phyloP scores from a whole-genome alignment of 2,888 invertebrate species.

The Amiota mariae region DNA sequence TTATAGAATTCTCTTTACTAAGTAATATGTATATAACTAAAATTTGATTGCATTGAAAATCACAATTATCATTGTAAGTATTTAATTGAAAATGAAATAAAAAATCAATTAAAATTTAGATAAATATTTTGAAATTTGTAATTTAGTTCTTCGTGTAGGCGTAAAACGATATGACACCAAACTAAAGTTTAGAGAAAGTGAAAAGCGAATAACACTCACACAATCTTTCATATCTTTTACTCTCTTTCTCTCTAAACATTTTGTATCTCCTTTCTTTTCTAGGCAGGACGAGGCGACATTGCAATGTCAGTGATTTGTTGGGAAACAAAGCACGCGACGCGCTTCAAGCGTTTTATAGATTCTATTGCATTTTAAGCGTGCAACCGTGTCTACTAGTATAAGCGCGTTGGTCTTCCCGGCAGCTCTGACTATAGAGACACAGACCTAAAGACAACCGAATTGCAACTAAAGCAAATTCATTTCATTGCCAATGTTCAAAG shows the following conservation, averaged over 20 bases:
- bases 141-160: conserved; percentile 33
- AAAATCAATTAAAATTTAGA: conserved; percentile 28
- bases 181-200: not conserved
- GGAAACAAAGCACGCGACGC: conserved; percentile 18
- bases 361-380: not conserved
- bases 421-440: not conserved
- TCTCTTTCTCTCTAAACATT: not conserved
- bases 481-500: conserved; percentile 38
- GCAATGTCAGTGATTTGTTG: conserved; percentile 6
- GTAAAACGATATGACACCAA: conserved; percentile 35
- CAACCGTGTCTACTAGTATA: not conserved
- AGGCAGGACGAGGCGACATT: conserved; percentile 9
- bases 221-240: not conserved
- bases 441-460: not conserved
- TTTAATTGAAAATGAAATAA: not conserved
- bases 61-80: not conserved
- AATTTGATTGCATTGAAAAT: not conserved
- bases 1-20: too few species aligned
- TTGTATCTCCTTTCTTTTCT: not conserved
- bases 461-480: conserved; percentile 19
- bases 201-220: not conserved
- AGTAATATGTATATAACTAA: not conserved
- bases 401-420: not conserved
- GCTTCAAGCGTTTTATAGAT: not conserved
- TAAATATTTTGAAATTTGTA: not conserved